These are phyloP conservation scores for Fissipunctia ypsillon DNA, from an alignment of 2,888 invertebrate species.

Conservation along the genomic window DNA sequence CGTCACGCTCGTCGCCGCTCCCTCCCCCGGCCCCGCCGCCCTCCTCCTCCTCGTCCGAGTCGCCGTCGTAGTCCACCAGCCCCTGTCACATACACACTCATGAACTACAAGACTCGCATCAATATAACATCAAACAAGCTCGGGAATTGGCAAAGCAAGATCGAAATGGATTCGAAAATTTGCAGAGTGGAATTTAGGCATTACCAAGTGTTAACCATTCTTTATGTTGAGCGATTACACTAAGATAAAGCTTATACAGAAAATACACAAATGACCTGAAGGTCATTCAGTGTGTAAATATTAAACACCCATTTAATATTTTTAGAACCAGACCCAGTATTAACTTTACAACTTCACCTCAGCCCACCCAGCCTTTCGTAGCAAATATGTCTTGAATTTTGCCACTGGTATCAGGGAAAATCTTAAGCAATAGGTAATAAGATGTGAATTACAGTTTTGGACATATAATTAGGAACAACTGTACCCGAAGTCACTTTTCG, in stretches of 20 bases:
- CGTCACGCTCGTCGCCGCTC: constrained; percentile 88
- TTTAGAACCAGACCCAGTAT: neutral
- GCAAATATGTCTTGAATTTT: neutral
- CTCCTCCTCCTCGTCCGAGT: constrained; percentile 98
- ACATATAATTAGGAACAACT: too few relatives aligned
- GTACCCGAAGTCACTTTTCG: too few relatives aligned
- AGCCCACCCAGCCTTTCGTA: neutral
- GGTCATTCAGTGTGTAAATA: too few relatives aligned
- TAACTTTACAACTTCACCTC: constrained; percentile 6
- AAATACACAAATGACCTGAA: constrained; percentile 18
- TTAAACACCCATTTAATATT: constrained; percentile 9
- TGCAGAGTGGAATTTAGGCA: neutral
- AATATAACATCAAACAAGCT: constrained; percentile 34
- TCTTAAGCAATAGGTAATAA: constrained; percentile 5
- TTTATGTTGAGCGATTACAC: constrained; percentile 11
- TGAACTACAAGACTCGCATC: constrained; percentile 25
- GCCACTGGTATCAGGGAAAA: neutral
- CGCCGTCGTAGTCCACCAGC: constrained; percentile 99
- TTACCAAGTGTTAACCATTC: constrained; percentile 1
- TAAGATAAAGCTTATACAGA: constrained; percentile 2
- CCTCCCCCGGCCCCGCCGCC: constrained; percentile 71
- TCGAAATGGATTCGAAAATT: constrained; percentile 25
- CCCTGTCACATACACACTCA: constrained; percentile 90
- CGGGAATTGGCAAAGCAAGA: constrained; percentile 46
- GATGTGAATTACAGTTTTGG: constrained; percentile 4